Base-by-base conservation (phyloP, 2,797 vertebrate genomes). In the Staurois parvus region DNA sequence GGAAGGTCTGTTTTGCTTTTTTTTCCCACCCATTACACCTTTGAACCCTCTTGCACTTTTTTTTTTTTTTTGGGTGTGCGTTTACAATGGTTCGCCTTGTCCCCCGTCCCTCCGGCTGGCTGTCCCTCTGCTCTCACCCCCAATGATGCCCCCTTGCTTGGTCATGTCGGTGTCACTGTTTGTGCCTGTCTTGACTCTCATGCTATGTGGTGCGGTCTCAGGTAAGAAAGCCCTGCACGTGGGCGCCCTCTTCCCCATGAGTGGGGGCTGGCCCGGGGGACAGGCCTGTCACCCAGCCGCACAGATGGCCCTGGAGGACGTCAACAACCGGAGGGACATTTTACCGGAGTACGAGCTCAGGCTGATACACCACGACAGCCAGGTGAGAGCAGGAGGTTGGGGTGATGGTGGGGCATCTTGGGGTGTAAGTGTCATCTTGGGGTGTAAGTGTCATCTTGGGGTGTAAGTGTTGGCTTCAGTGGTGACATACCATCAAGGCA, bases 241-340 rank as follows among this genome's bases (percentile, higher is more conserved):
- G 85, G 97, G 97, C 59, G 97, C 96, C 29, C 96, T 98, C 85
- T 98, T 98, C 91, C 97, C 97, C 73, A 98, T 98, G 97, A 97
- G 96, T 75, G 96, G 97, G 15, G 97, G 97, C 81, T 98, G 97
- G 97, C 97, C 97, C 0, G 97, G 97, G 11, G 97, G 97, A 12
- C 97, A 98, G 90, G 97, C 97, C 37, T 98, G 97, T 86, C 95
- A 97, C 62, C 97, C 97, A 24, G 92, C 97, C 26, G 96, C 96
- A 77, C 95, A 96, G 88, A 98, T 98, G 96, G 97, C 97, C 67
- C 92, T 98, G 90, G 94, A 97, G 90, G 93, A 97, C 92, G 96
- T 98, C 84, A 98, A 98, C 89, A 94, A 95, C 89, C 89, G 97
- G 84, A 93, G 92, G 59, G 97, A 98, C 93, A 98, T 98, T 85